Evolutionary conservation across 2,797 vertebrate genomes (phyloP).

Genomic region (Poeciliopsis infans): DNA sequence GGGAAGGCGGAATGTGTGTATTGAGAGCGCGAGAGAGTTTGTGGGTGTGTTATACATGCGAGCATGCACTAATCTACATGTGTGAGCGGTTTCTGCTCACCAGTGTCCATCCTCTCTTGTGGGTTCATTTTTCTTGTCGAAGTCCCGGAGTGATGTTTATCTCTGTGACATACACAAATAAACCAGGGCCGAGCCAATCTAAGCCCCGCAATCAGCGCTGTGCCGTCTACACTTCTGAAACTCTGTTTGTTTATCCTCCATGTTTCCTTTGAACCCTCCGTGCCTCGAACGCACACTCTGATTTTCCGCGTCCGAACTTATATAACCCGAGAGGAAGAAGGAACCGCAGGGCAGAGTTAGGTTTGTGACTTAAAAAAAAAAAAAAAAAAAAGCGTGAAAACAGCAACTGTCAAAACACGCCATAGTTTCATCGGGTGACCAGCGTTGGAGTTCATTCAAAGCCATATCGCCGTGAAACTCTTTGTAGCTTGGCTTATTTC

Average conservation of each 20-base stretch:
- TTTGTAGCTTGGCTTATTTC: slow-evolving; percentile 48
- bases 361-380: slow-evolving; percentile 21
- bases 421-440: slow-evolving; percentile 32
- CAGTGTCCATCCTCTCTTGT: slow-evolving; percentile 59
- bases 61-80: slow-evolving; percentile 41
- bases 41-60: slow-evolving; percentile 34
- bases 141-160: slow-evolving; percentile 85
- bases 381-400: slow-evolving; percentile 13
- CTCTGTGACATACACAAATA: slow-evolving; percentile 84
- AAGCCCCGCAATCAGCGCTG: slow-evolving; percentile 73
- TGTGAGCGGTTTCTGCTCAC: slow-evolving; percentile 50
- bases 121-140: slow-evolving; percentile 83
- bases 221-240: slow-evolving; percentile 72
- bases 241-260: slow-evolving; percentile 80
- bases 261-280: slow-evolving; percentile 80
- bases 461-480: slow-evolving; percentile 28
- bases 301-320: slow-evolving; percentile 52
- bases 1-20: slow-evolving; percentile 68
- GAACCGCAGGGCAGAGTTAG: slow-evolving; percentile 17
- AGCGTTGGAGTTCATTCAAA: slow-evolving; percentile 44
- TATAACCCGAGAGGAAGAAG: slow-evolving; percentile 66
- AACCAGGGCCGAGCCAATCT: slow-evolving; percentile 76
- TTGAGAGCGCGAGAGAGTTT: slow-evolving; percentile 39
- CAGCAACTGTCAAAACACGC: not conserved
- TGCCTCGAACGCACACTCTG: slow-evolving; percentile 53